A percentile compares a stretch with the other conserved stretches of the same genome.
These are phyloP conservation scores for Coranthus polyacanthus DNA, from an alignment of 2,797 vertebrate species.

Conservation along the genomic window DNA sequence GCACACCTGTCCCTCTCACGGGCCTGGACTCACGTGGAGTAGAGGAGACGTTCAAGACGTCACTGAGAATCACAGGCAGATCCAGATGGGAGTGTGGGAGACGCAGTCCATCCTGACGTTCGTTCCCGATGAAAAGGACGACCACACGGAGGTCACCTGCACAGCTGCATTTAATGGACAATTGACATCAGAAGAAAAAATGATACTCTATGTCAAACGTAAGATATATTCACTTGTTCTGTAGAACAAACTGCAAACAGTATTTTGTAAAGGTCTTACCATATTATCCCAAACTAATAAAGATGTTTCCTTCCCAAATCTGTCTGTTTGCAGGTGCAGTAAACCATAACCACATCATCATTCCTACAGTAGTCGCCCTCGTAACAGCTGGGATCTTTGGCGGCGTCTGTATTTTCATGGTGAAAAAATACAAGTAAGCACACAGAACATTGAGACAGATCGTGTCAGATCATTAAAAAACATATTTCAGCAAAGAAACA, in stretches of 20 bases:
- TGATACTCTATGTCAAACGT: constrained; percentile 73
- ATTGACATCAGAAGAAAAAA: accelerated
- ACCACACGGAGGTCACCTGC: constrained; percentile 65
- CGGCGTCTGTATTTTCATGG: constrained; percentile 63
- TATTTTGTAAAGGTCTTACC: neutral
- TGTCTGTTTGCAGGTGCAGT: constrained; percentile 56
- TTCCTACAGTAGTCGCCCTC: constrained; percentile 59
- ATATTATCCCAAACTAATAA: neutral
- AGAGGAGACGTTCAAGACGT: accelerated
- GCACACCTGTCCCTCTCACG: constrained; percentile 68
- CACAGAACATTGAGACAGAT: neutral
- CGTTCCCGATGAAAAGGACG: constrained; percentile 44
- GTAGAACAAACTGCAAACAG: too few relatives aligned
- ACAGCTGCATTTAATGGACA: constrained; percentile 30
- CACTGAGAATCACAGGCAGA: constrained; percentile 16
- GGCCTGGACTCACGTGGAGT: constrained; percentile 71
- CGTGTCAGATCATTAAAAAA: neutral
- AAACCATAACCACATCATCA: constrained; percentile 72
- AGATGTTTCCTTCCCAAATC: neutral
- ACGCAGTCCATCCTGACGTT: constrained; percentile 63
- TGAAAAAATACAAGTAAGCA: constrained; percentile 80
- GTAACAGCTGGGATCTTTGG: constrained; percentile 58
- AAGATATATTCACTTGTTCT: constrained; percentile 26
- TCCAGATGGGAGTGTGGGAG: constrained; percentile 57
- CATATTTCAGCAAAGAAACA: neutral